Evolutionary conservation across 2,113 vertebrate genomes (phyloP).

Genomic region (Cryptomyrus ogoouensis): DNA sequence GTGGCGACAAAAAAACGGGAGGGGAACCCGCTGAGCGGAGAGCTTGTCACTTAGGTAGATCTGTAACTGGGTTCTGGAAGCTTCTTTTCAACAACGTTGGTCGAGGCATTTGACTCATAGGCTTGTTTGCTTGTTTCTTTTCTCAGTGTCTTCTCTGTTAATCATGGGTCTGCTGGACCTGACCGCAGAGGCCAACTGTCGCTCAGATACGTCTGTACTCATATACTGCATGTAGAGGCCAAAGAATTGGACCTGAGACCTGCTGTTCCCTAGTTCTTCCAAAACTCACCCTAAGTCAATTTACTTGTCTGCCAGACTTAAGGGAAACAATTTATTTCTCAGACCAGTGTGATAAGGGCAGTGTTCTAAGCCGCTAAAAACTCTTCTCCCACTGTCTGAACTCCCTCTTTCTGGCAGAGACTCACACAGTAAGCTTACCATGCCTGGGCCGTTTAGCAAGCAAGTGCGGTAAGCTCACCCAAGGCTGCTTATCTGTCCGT

Average conservation of each 20-base stretch:
- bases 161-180: conserved; percentile 20
- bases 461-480: conserved; percentile 44
- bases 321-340: conserved; percentile 58
- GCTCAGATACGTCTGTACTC: conserved; percentile 44
- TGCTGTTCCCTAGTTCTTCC: conserved; percentile 52
- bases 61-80: neutral
- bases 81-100: neutral
- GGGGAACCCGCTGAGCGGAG: neutral
- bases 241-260: conserved; percentile 63
- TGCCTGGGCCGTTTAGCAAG: conserved; percentile 16
- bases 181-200: conserved; percentile 32
- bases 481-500: neutral
- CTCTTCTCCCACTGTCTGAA: conserved; percentile 39
- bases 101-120: neutral
- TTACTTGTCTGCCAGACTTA: conserved; percentile 57
- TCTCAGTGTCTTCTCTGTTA: neutral
- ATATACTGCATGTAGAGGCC: conserved; percentile 53
- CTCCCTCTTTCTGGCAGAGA: neutral
- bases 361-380: conserved; percentile 42
- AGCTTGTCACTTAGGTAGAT: neutral
- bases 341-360: conserved; percentile 39
- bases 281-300: conserved; percentile 65
- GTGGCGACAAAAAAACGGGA: neutral
- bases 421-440: neutral
- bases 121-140: neutral